Base-by-base conservation (phyloP, 2,888 invertebrate genomes). In the Heliconius hortense region DNA sequence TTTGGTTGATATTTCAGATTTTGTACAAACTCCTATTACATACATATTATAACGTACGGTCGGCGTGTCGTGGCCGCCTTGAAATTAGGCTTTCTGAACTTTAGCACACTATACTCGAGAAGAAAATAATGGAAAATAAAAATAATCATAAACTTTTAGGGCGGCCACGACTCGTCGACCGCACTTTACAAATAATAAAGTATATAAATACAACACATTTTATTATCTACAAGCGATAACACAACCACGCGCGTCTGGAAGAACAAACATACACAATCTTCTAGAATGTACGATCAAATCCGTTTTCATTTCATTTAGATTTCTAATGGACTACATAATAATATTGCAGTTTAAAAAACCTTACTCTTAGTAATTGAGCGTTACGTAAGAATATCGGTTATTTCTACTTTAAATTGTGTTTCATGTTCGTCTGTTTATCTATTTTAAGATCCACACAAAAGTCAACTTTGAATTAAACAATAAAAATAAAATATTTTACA, bases 291-390 rank as follows among this genome's bases (percentile, higher is more conserved):
- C 72, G 31, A 71, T 77, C 74, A 72, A 73, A 77, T 72, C 72
- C 74, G n/a, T 72, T 75, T 79, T 81, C 53, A 73, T 48, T 72
- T 60, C 26, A 74, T 70, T 82, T 79, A 80, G 78, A 82, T 82
- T 83, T 81, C 85, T 87, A 90, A 87, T 89, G 87, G 88, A 90
- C 90, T 89, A 89, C 60, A 73, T 39, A 75, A 67, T 77, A 81
- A 82, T 82, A 82, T 82, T 81, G 78, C 76, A 77, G 77, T 76
- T 80, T 80, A 79, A 81, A 66, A 83, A 56, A 7, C 78, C 84
- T 85, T 86, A 84, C 76, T 76, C 80, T 85, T 90, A 91, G 85
- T 91, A 91, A 91, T 91, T 91, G 92, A 91, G 92, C 91, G 84
- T 87, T 84, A 88, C 84, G 71, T 71, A 59, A 68, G 68, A 68